Percentiles rank a stretch among this genome's conserved stretches.
phyloP scores from a whole-genome alignment of 64 coral and sea anemone species.

The Stylophora pistillata region DNA sequence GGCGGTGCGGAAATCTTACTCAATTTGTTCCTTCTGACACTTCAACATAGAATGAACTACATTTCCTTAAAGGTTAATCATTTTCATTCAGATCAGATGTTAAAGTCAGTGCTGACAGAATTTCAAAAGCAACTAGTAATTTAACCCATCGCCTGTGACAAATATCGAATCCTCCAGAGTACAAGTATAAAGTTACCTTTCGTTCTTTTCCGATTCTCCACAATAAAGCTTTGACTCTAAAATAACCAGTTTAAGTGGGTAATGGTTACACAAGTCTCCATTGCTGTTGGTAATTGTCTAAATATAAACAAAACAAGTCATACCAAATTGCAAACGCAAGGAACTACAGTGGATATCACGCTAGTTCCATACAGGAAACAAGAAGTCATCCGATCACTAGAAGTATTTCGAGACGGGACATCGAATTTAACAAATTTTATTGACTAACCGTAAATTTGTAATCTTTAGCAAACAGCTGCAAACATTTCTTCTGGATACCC shows the following conservation, averaged over 20 bases:
- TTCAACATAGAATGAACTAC: too few relatives aligned
- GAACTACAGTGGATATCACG: background rate
- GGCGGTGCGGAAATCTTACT: too few relatives aligned
- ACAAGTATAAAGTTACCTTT: background rate
- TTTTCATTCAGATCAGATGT: too few relatives aligned
- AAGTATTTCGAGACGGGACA: background rate
- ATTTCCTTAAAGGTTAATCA: too few relatives aligned
- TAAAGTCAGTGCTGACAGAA: too few relatives aligned
- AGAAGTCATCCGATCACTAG: too few relatives aligned
- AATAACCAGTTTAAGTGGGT: constrained; percentile 92
- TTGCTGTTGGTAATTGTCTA: constrained; percentile 86
- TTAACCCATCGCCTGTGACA: too few relatives aligned
- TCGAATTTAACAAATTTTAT: background rate
- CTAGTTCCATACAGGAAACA: background rate
- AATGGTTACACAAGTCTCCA: constrained; percentile 92
- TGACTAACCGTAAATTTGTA: constrained; percentile 86
- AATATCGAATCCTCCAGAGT: background rate
- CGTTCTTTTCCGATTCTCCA: constrained; percentile 20
- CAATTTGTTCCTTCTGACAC: too few relatives aligned
- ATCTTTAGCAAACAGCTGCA: constrained; percentile 80
- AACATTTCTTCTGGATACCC: constrained; percentile 76
- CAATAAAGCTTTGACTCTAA: constrained; percentile 64
- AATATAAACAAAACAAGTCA: constrained; percentile 1
- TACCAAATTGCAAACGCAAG: background rate
- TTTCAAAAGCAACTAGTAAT: too few relatives aligned